Evolutionary conservation across 2,113 vertebrate genomes (phyloP).

Genomic region (Boleophthalmus pectinirostris): DNA sequence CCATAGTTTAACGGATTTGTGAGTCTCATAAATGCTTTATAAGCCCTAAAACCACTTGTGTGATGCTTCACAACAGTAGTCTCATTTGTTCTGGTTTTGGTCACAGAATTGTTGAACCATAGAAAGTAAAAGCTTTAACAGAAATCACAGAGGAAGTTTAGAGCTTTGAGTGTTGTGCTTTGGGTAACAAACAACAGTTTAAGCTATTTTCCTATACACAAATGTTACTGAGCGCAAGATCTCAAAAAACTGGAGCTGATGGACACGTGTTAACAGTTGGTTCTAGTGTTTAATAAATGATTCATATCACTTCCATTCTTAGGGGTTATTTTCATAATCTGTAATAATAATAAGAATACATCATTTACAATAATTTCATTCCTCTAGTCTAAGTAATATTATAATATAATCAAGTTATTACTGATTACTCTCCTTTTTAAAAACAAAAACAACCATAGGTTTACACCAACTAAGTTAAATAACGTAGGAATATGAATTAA

Average conservation of each 20-base stretch:
- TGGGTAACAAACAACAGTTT: not conserved
- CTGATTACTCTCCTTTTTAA: not conserved
- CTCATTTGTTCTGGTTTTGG: not conserved
- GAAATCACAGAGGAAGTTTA: not conserved
- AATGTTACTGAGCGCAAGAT: conserved; percentile 1
- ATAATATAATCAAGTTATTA: not conserved
- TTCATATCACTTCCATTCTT: not conserved
- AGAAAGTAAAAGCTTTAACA: conserved; percentile 6
- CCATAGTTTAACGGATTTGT: not conserved
- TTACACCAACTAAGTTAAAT: too few species aligned
- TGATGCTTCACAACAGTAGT: not conserved
- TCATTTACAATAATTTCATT: too few species aligned
- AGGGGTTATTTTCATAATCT: not conserved
- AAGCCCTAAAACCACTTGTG: not conserved
- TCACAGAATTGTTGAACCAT: not conserved
- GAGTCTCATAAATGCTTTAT: not conserved
- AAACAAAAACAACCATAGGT: too few species aligned
- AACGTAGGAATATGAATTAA: not conserved
- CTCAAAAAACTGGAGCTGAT: not conserved
- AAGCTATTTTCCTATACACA: not conserved
- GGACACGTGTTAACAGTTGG: not conserved
- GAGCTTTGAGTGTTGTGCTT: not conserved
- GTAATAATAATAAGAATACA: not conserved
- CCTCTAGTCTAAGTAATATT: too few species aligned
- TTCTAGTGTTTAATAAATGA: not conserved